Evolutionary conservation across 2,888 invertebrate species (phyloP).

Genomic region (Euplexia lucipara): DNA sequence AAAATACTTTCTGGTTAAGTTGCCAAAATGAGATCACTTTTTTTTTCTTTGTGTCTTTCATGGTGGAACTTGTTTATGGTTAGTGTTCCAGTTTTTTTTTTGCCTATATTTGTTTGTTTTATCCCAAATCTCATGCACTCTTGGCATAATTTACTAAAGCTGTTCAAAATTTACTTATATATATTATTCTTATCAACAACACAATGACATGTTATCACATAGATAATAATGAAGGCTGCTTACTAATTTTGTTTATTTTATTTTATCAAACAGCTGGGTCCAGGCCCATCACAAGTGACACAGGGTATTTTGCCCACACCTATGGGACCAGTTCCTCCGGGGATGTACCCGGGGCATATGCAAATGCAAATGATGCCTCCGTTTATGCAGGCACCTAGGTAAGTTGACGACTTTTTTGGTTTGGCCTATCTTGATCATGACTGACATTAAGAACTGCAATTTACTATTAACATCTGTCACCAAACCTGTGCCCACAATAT

Average conservation of each 20-base stretch:
- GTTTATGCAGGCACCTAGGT: constrained; percentile 93
- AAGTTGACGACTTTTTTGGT: constrained; percentile 74
- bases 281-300: constrained; percentile 92
- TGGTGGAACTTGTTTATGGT: not conserved
- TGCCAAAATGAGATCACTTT: not conserved
- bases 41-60: not conserved
- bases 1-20: no score
- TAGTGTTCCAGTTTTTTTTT: not conserved
- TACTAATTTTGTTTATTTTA: not conserved
- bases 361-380: constrained; percentile 94
- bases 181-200: constrained; percentile 34
- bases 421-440: no score
- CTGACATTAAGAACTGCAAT: no score
- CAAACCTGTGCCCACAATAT: no score
- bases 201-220: constrained; percentile 21
- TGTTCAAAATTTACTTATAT: not conserved
- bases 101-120: not conserved
- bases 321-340: constrained; percentile 92
- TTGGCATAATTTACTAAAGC: not conserved
- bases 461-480: no score
- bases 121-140: no score
- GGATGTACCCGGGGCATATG: constrained; percentile 92
- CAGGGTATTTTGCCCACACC: constrained; percentile 91
- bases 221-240: constrained; percentile 6
- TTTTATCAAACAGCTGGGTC: constrained; percentile 76